A percentile compares a stretch with the other conserved stretches of the same genome.
These are phyloP conservation scores for Zosterops japonicus DNA, from an alignment of 2,113 vertebrate genomes.

Conservation along the genomic window DNA sequence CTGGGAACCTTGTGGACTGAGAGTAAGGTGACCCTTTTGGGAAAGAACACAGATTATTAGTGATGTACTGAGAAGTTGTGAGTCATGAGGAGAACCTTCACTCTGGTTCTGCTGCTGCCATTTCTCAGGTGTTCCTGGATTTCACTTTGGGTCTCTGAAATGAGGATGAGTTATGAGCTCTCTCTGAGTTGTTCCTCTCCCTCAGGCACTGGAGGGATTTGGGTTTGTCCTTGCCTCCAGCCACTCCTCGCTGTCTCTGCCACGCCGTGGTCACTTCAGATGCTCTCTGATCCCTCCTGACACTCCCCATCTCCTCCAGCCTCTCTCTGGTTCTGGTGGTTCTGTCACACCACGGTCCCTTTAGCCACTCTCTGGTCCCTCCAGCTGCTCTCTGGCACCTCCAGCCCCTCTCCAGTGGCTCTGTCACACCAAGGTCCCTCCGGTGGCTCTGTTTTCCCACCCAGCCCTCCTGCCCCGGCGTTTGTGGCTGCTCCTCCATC, in stretches of 20 bases:
- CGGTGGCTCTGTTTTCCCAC: background rate
- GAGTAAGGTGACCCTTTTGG: background rate
- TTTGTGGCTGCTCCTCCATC: constrained; percentile 29
- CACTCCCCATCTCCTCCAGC: background rate
- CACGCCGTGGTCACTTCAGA: fast-evolving
- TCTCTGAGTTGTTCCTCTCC: background rate
- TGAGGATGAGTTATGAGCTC: background rate
- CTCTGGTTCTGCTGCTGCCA: background rate
- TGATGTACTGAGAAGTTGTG: fast-evolving
- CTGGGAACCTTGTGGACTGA: background rate
- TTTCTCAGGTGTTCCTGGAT: background rate
- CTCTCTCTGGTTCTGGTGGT: background rate
- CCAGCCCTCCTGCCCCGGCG: background rate
- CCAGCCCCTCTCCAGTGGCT: background rate
- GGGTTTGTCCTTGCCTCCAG: background rate
- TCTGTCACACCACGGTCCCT: too few species aligned
- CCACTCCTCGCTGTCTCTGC: background rate
- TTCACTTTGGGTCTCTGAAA: background rate
- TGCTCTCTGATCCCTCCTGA: background rate
- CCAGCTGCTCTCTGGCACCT: background rate
- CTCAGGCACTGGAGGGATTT: background rate
- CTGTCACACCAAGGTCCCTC: background rate
- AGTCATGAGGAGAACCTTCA: background rate
- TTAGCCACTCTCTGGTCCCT: background rate
- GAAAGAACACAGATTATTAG: background rate